These are phyloP conservation scores for Varanus komodoensis DNA, from an alignment of 2,113 vertebrate genomes.

Conservation along the genomic window DNA sequence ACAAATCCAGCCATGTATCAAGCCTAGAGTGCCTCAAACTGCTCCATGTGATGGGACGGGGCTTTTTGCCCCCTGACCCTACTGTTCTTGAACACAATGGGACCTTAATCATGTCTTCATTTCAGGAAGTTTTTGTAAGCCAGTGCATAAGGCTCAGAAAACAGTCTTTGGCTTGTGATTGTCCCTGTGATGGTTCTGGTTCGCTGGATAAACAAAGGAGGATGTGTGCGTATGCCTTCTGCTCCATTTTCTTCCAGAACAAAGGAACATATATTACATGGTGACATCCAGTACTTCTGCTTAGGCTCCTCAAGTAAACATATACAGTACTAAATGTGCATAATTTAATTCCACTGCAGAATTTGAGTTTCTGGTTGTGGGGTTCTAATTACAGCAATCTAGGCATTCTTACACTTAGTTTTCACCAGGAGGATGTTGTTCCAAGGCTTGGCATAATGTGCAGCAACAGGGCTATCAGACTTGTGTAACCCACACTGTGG, in stretches of 20 bases:
- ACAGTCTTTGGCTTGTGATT: not conserved
- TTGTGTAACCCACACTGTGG: not conserved
- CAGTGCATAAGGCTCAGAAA: not conserved
- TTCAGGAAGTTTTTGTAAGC: not conserved
- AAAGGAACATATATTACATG: not conserved
- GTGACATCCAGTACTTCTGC: not conserved
- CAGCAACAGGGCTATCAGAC: not conserved
- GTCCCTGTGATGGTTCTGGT: not conserved
- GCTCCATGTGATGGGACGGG: not conserved
- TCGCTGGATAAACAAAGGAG: not conserved
- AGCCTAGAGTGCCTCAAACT: not conserved
- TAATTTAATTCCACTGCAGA: not conserved
- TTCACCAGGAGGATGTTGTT: not conserved
- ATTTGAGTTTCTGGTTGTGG: not conserved
- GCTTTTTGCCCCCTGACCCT: not conserved
- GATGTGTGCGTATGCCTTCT: not conserved
- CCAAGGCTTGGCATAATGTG: slow-evolving; percentile 1
- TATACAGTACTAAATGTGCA: not conserved
- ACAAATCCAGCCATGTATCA: not conserved
- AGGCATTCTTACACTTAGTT: not conserved
- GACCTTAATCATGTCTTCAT: not conserved
- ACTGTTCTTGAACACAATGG: not conserved
- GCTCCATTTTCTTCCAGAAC: not conserved
- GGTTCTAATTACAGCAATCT: not conserved
- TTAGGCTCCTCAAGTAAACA: not conserved